A percentile compares a stretch with the other conserved stretches of the same genome.
Evolutionary conservation across 2,888 invertebrate genomes (phyloP).

Genomic region (Drosophila fulvimacula): DNA sequence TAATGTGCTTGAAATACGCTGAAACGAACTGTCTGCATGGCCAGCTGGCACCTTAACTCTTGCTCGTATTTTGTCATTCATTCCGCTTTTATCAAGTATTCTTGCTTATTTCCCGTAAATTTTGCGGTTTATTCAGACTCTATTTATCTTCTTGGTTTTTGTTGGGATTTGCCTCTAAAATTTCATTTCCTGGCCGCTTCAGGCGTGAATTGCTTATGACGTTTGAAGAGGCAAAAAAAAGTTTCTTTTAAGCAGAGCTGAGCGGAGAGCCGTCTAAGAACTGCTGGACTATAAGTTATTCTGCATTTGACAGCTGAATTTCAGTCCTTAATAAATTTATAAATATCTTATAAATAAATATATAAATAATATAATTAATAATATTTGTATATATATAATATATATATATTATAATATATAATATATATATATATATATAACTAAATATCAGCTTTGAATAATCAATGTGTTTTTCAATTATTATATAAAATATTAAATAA

Average conservation of each 20-base stretch:
- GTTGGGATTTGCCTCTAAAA: not conserved
- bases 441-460: no score
- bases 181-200: conserved; percentile 8
- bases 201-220: conserved; percentile 23
- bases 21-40: not conserved
- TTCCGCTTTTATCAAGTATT: not conserved
- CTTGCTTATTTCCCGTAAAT: not conserved
- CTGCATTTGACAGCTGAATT: not conserved
- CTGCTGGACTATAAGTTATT: not conserved
- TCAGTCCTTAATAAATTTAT: no score
- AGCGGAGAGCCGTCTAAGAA: not conserved
- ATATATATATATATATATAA: no score
- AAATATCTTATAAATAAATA: no score
- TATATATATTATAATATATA: no score
- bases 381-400: no score
- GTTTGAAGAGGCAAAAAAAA: not conserved
- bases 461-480: no score
- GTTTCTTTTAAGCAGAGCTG: conserved; percentile 15
- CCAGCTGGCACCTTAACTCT: not conserved
- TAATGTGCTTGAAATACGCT: not conserved
- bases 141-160: not conserved
- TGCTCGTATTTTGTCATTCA: conserved; percentile 1
- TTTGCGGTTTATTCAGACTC: not conserved
- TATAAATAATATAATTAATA: no score
- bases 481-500: no score